Percentiles rank a stretch among this genome's conserved stretches.
Evolutionary conservation across 2,113 vertebrate species (phyloP).

Genomic region (Taurulus bubalis): DNA sequence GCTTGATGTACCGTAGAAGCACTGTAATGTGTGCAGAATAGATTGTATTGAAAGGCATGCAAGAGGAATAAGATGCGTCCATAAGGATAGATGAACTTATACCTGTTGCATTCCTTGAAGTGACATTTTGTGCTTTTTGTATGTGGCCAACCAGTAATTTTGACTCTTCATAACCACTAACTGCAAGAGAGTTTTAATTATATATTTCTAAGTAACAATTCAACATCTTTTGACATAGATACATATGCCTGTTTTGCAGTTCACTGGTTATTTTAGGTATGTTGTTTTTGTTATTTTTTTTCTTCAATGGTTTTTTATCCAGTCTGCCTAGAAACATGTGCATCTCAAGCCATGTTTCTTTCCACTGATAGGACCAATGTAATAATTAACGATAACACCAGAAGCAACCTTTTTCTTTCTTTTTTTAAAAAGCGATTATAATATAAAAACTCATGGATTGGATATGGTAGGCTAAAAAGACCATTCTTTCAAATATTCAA

Average conservation of each 20-base stretch:
- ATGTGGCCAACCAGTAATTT: slow-evolving; percentile 46
- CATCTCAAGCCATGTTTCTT: slow-evolving; percentile 73
- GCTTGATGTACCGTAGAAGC: slow-evolving; percentile 65
- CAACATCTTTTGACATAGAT: background rate
- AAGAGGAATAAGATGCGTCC: slow-evolving; percentile 70
- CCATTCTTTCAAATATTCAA: slow-evolving; percentile 35
- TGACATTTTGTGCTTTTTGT: slow-evolving; percentile 64
- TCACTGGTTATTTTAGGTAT: slow-evolving; percentile 75
- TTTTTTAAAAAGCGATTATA: background rate
- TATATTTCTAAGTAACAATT: background rate
- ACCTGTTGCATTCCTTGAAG: slow-evolving; percentile 81
- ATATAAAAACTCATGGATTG: slow-evolving; percentile 2
- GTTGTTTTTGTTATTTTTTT: slow-evolving; percentile 34
- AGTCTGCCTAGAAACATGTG: slow-evolving; percentile 72
- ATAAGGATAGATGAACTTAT: slow-evolving; percentile 45
- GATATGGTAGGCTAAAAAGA: slow-evolving; percentile 24
- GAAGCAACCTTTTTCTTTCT: background rate
- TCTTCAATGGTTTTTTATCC: slow-evolving; percentile 16
- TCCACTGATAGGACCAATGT: slow-evolving; percentile 6
- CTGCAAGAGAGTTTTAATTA: slow-evolving; percentile 75
- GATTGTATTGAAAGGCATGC: slow-evolving; percentile 76
- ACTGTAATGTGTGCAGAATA: slow-evolving; percentile 65
- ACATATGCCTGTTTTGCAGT: slow-evolving; percentile 75
- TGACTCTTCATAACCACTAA: slow-evolving; percentile 76
- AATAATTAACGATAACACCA: background rate